Evolutionary conservation across 1,140 invertebrate species (phyloP).

Genomic region (Megalopta genalis): DNA sequence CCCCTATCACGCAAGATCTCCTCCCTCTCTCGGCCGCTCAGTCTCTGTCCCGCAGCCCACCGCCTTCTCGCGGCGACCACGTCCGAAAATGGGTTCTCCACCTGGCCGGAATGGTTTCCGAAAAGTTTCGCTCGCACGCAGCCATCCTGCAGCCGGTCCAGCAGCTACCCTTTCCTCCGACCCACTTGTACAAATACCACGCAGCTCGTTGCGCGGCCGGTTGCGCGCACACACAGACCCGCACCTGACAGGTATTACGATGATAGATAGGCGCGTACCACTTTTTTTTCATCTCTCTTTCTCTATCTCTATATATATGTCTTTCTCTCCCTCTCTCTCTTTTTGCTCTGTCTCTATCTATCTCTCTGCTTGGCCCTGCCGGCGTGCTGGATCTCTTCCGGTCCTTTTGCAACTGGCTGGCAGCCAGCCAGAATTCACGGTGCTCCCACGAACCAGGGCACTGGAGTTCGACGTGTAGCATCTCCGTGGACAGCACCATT

Average conservation of each 20-base stretch:
- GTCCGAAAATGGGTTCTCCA: slow-evolving; percentile 55
- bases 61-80: not conserved
- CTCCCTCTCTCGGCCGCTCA: too few species aligned
- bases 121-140: slow-evolving; percentile 59
- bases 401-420: slow-evolving; percentile 66
- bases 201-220: too few species aligned
- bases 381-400: slow-evolving; percentile 51
- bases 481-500: slow-evolving; percentile 58
- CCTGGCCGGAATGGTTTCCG: slow-evolving; percentile 57
- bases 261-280: slow-evolving; percentile 67
- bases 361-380: slow-evolving; percentile 9
- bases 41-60: too few species aligned
- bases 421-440: slow-evolving; percentile 67
- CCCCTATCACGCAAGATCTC: not conserved
- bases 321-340: not conserved
- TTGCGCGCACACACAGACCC: slow-evolving; percentile 10
- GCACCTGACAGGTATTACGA: slow-evolving; percentile 62
- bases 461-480: slow-evolving; percentile 63
- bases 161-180: not conserved
- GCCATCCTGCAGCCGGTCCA: not conserved
- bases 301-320: too few species aligned
- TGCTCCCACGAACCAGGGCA: slow-evolving; percentile 62
- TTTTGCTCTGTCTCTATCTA: too few species aligned
- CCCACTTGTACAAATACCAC: not conserved
- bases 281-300: slow-evolving; percentile 30